Base-by-base conservation (phyloP, 2,888 invertebrate species). In the Ganaspis brasiliensis region DNA sequence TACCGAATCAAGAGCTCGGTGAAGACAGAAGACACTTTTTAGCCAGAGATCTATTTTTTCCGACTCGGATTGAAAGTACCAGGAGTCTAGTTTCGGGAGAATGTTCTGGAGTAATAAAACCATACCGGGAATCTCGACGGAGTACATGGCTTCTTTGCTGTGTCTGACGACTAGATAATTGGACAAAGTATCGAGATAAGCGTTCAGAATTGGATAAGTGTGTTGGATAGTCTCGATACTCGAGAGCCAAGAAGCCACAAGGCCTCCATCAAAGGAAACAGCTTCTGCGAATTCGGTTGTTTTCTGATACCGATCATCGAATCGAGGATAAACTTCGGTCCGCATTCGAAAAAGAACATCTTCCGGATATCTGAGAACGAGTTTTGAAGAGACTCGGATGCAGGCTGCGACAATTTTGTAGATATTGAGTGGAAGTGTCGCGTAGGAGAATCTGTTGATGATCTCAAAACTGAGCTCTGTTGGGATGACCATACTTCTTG, bases 71-170 rank as follows among this genome's bases (percentile, higher is more conserved):
- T 87, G 82, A 56, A 91, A 91, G 37, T 91, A 91, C 92, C 92
- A 92, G 0, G 89, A 89, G 49, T 91, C 91, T 9, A 91, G 79
- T 79, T 91, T 91, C 0, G 92, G 91, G 31, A 92, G 75, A 0
- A 92, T 91, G 21, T 89, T 90, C 75, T 91, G 90, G 3, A 91
- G 76, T 0, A 91, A 78, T 75, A 91, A 89, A n/a, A 91, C 89
- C 90, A 92, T 91, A 1, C 91, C 91, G 0, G 91, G 91, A 77
- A 92, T 91, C 76, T 91, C 91, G 0, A 91, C 83, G 2, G 89
- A 81, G 59, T 89, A 87, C 82, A 91, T 87, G 0, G 91, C 89
- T 81, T 91, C 91, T 31, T 88, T 88, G 75, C 86, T 91, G 76
- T 91, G 87, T 3, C 87, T 86, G 9, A 86, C 83, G 2, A 88